Evolutionary conservation across 2,888 invertebrate species (phyloP).

Genomic region (Xiphydria camelus): DNA sequence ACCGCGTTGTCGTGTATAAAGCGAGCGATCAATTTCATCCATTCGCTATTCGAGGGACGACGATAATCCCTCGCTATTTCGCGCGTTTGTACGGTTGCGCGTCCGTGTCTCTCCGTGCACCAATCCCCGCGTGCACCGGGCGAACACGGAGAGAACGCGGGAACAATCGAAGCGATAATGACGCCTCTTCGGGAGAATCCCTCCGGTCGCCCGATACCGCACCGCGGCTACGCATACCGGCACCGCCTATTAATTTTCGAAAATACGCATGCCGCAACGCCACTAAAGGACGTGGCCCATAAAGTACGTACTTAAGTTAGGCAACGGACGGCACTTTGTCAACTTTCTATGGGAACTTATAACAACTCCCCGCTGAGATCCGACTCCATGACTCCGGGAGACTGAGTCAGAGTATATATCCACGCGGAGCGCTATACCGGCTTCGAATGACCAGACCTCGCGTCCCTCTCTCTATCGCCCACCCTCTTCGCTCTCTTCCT

Average conservation of each 20-base stretch:
- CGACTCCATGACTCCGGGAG: constrained; percentile 15
- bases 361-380: constrained; percentile 19
- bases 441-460: constrained; percentile 1
- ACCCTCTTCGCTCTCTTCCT: constrained; percentile 11
- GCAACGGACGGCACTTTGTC: constrained; percentile 19
- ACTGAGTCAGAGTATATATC: constrained; percentile 2
- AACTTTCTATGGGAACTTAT: constrained; percentile 20
- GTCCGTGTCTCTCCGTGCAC: no score
- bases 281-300: constrained; percentile 15
- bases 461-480: constrained; percentile 16
- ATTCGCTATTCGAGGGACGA: no score
- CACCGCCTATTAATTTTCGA: constrained; percentile 17
- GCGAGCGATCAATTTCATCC: no score
- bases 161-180: no score
- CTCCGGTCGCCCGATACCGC: constrained; percentile 12
- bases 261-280: constrained; percentile 16
- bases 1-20: no score
- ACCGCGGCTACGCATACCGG: constrained; percentile 8
- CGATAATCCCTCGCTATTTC: no score
- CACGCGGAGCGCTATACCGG: constrained; percentile 12
- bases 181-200: constrained; percentile 1
- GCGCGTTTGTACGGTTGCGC: no score
- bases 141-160: no score
- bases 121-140: no score
- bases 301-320: constrained; percentile 19